Base-by-base conservation (phyloP, 2,113 vertebrate genomes). In the Megaceryle maxima region DNA sequence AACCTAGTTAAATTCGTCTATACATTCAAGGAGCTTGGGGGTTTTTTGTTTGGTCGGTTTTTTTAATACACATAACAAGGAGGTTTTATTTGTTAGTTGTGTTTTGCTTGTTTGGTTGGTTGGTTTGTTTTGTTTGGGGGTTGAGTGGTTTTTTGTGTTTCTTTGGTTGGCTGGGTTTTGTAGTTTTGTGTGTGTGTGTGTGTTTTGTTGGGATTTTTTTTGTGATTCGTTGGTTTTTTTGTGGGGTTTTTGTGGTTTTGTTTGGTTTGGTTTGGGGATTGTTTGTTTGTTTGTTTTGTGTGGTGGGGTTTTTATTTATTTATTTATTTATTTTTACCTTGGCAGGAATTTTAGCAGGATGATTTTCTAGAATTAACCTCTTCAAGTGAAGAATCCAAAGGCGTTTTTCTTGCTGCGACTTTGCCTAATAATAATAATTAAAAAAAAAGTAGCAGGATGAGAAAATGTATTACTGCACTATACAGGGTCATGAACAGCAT, bases 301-400 rank as follows among this genome's bases (percentile, higher is more conserved):
- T 41, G 13, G 39, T 41, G 39, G 37, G 37, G 37, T 41, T 41
- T 41, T 41, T 41, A 37, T 37, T 37, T 37, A 37, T 37, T 37
- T 37, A 10, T 41, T 41, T 41, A 10, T 44, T 5, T 24, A 62
- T 43, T 83, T 96, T 97, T 91, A 99, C 99, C 99, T 99, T 99
- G 51, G 99, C 99, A 50, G 99, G 99, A 95, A 99, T 99, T 98
- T 99, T 99, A 59, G 99, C 99, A 3, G 99, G 99, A 46, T 99
- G 99, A 93, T 99, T 99, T 98, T 99, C 99, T 90, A 99, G 98
- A 97, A 99, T 99, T 86, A 99, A 98, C 53, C 99, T 99, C 96
- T 99, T 99, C 91, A 99, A 98, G 94, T 99, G 99, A 90, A 99
- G 98, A 96, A 99, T 99, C 99, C 99, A 99, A 84, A 99, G 99